phyloP scores from a whole-genome alignment of 1,140 invertebrate genomes.

The Apolygus lucorum region DNA sequence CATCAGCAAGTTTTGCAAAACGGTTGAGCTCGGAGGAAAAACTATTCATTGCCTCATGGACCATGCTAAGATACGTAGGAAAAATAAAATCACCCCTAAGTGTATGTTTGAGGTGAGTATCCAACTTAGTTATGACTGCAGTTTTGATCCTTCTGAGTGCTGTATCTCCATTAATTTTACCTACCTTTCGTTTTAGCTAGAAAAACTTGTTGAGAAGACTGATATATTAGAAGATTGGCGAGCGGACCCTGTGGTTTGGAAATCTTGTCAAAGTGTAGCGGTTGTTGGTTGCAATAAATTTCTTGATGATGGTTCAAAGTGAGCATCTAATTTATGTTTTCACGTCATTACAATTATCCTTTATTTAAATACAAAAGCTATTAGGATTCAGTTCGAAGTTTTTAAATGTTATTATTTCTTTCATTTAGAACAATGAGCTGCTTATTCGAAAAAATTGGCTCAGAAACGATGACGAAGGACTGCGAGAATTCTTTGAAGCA shows the following conservation, averaged over 20 bases:
- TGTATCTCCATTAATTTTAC: conserved; percentile 15
- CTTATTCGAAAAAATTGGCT: conserved; percentile 83
- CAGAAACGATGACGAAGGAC: conserved; percentile 70
- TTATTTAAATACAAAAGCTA: too few species aligned
- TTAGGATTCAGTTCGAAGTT: too few species aligned
- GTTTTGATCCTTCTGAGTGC: too few species aligned
- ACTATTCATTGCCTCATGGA: conserved; percentile 96
- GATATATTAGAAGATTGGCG: conserved; percentile 85
- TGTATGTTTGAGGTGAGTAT: conserved; percentile 58
- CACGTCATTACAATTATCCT: too few species aligned
- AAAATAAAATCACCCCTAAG: conserved; percentile 50
- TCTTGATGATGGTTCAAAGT: conserved; percentile 33
- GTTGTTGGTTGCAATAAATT: conserved; percentile 51
- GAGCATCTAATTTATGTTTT: too few species aligned
- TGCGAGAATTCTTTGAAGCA: conserved; percentile 88
- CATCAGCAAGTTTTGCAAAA: conserved; percentile 61
- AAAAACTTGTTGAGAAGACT: conserved; percentile 65
- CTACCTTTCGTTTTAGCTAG: conserved; percentile 46
- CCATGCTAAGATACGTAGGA: conserved; percentile 57
- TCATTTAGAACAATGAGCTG: conserved; percentile 76
- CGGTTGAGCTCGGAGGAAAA: conserved; percentile 65
- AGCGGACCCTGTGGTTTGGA: conserved; percentile 78
- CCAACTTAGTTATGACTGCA: background rate
- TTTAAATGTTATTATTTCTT: too few species aligned
- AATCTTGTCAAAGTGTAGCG: conserved; percentile 76